phyloP scores from a whole-genome alignment of 2,113 vertebrate species.

The Malurus melanocephalus region DNA sequence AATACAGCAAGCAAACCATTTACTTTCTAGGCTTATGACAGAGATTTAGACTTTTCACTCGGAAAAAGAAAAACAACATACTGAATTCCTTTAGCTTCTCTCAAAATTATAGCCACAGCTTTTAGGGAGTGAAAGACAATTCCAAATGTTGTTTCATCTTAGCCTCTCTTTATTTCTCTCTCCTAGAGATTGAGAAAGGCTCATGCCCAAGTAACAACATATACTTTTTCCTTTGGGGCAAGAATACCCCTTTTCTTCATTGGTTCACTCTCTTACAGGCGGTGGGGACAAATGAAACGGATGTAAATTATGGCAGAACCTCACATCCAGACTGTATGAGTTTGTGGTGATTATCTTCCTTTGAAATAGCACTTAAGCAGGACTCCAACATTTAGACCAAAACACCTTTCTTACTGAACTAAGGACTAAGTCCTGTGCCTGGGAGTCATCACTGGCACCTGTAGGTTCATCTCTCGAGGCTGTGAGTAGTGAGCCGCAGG shows the following conservation, averaged over 20 bases:
- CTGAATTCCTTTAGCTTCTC: not conserved
- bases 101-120: not conserved
- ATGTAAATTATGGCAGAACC: accelerated
- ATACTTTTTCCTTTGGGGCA: not conserved
- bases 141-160: not conserved
- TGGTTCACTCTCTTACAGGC: not conserved
- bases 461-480: not conserved
- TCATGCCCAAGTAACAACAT: not conserved
- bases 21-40: not conserved
- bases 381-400: not conserved
- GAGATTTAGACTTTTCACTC: not conserved
- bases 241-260: not conserved
- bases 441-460: not conserved
- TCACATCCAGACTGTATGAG: accelerated
- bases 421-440: not conserved
- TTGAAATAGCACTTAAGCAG: not conserved
- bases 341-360: not conserved
- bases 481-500: not conserved
- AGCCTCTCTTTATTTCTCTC: not conserved
- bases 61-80: not conserved
- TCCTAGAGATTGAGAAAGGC: not conserved
- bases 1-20: not conserved
- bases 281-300: not conserved
- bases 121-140: not conserved
- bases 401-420: not conserved